phyloP scores from a whole-genome alignment of 2,113 vertebrate species.

The Oceanodroma tethys region DNA sequence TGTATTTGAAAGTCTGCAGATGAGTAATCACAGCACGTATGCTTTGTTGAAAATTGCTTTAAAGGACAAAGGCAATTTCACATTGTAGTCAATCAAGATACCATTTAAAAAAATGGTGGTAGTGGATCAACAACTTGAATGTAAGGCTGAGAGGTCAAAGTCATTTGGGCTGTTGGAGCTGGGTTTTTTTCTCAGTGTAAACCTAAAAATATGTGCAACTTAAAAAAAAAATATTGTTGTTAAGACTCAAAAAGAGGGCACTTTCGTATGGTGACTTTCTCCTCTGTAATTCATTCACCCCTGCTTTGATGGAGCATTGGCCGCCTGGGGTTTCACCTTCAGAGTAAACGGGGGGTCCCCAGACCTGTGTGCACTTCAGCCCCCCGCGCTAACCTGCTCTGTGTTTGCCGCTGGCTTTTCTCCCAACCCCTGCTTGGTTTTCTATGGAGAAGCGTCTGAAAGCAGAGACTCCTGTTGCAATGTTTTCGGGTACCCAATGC shows the following conservation, averaged over 20 bases:
- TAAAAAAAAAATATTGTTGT: not conserved
- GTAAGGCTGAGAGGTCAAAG: not conserved
- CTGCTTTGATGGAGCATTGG: not conserved
- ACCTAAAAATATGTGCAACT: not conserved
- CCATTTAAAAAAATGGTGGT: not conserved
- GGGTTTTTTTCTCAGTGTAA: not conserved
- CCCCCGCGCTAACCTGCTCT: not conserved
- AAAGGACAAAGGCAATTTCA: conserved; percentile 42
- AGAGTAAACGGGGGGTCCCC: not conserved
- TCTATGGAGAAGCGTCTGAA: not conserved
- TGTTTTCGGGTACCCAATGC: not conserved
- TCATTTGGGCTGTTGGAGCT: not conserved
- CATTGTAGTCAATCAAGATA: not conserved
- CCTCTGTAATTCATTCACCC: not conserved
- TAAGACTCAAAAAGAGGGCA: not conserved
- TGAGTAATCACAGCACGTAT: conserved; percentile 42
- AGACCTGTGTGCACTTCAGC: not conserved
- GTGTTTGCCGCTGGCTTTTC: not conserved
- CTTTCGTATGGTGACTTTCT: not conserved
- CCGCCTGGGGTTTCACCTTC: rapidly evolving
- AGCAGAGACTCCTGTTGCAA: not conserved
- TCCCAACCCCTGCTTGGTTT: not conserved
- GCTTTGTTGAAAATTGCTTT: conserved; percentile 29
- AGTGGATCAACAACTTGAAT: not conserved
- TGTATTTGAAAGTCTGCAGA: conserved; percentile 19